These are phyloP conservation scores for Tonatia bakeri DNA, from an alignment of 2,113 vertebrate species.

Conservation along the genomic window DNA sequence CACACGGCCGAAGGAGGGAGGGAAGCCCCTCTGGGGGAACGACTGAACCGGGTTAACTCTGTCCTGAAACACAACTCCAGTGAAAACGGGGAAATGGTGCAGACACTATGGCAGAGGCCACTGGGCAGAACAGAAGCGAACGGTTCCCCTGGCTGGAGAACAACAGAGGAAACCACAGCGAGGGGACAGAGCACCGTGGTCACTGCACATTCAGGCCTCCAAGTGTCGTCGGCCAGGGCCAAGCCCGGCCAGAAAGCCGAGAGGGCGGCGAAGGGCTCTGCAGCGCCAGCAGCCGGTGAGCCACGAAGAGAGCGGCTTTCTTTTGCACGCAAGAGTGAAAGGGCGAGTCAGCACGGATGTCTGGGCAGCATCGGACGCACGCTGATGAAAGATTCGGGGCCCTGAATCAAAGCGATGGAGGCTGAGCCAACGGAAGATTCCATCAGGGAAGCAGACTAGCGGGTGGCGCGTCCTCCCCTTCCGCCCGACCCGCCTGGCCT, in stretches of 20 bases:
- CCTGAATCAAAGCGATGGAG: accelerated
- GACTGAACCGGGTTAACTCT: neutral
- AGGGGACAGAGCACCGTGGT: no score
- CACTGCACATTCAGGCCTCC: no score
- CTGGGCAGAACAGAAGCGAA: neutral
- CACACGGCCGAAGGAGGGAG: accelerated
- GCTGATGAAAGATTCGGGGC: accelerated
- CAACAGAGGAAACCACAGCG: accelerated
- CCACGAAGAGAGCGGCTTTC: accelerated
- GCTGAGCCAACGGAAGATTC: accelerated
- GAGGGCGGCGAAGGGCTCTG: accelerated
- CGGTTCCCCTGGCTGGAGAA: accelerated
- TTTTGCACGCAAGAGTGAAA: accelerated
- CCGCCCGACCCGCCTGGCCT: neutral
- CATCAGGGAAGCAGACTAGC: accelerated
- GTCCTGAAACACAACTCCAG: neutral
- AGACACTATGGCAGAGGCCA: accelerated
- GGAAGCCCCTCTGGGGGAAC: accelerated
- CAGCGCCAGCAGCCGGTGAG: accelerated
- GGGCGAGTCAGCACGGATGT: neutral
- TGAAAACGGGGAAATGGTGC: neutral
- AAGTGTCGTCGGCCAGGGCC: no score
- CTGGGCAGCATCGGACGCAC: accelerated
- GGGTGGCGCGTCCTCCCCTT: accelerated
- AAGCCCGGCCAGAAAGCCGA: neutral